phyloP scores from a whole-genome alignment of 1,140 invertebrate species.

The Drosophila subpulchrella region DNA sequence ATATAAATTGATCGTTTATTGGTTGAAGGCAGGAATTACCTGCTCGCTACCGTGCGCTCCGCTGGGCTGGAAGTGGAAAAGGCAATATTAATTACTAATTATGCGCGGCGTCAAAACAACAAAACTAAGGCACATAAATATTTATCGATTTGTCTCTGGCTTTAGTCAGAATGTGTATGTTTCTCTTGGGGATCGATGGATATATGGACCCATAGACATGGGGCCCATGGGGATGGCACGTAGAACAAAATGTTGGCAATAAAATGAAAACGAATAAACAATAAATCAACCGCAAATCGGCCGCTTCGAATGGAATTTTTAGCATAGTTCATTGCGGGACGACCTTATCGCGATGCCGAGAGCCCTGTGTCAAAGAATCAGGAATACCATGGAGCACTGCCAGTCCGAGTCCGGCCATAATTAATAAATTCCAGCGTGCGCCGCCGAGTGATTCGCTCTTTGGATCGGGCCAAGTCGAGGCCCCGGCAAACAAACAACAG shows the following conservation, averaged over 20 bases:
- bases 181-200: not conserved
- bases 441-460: conserved; percentile 50
- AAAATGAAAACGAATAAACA: conserved; percentile 73
- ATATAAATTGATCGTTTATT: conserved; percentile 45
- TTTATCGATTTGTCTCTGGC: conserved; percentile 59
- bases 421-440: conserved; percentile 82
- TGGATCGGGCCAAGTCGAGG: conserved; percentile 12
- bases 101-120: conserved; percentile 74
- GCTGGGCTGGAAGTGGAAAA: conserved; percentile 22
- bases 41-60: conserved; percentile 60
- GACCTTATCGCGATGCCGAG: conserved; percentile 2
- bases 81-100: conserved; percentile 71
- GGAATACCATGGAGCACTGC: conserved; percentile 32
- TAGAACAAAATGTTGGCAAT: conserved; percentile 64
- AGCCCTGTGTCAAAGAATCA: conserved; percentile 30
- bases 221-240: conserved; percentile 45
- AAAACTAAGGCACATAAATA: conserved; percentile 73
- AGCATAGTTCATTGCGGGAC: conserved; percentile 42
- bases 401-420: conserved; percentile 48
- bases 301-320: conserved; percentile 68
- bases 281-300: conserved; percentile 77
- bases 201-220: not conserved
- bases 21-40: conserved; percentile 41
- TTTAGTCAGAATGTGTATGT: conserved; percentile 10
- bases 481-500: conserved; percentile 27